Evolutionary conservation across 2,797 vertebrate genomes (phyloP), one percentile per base, ranked within the genome.

Genomic region (Acipenser transmontanus): DNA sequence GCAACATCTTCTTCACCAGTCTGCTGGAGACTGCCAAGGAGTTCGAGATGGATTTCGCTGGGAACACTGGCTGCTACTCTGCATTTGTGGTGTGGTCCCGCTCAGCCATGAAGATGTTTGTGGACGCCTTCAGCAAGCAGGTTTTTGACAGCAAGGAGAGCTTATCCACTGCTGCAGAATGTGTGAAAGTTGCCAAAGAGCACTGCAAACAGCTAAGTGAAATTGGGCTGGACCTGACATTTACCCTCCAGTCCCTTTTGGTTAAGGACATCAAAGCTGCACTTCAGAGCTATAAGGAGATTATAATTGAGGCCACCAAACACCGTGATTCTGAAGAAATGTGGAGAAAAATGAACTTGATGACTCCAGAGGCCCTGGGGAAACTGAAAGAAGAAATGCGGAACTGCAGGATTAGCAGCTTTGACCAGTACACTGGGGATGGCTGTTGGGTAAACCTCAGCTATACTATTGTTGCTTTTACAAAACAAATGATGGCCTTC

Each of bases 371-470:
- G 80, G 96, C 96, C 0, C 82, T 98, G 75, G 72, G 86, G 10
- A 99, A 97, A 71, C 93, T 99, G 69, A 93, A 89, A 81, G 97
- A 99, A 1, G 97, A 99, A 82, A 98, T 99, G 96, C 91, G 85
- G 20, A 78, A 76, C 72, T 97, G 97, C 0, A 94, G 96, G 1
- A 85, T 98, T 7, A 70, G 78, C 62, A 90, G 50, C 80, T 97
- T 99, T 56, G 93, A 97, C 64, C 95, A 94, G 72, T 96, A 97
- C 83, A 98, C 93, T 0, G 97, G 97, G 0, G 94, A 98, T 6
- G 95, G 95, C 87, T 99, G 97, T 86, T 99, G 97, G 97, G 96
- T 99, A 73, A 98, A 97, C 84, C 90, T 99, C 59, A 99, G 97
- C 84, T 99, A 99, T 83, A 98, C 97, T 0, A 75, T 99, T 1